Percentiles rank a stretch among this genome's conserved stretches.
These are phyloP conservation scores for Lophura nycthemera DNA, from an alignment of 2,113 vertebrate genomes.

Conservation along the genomic window DNA sequence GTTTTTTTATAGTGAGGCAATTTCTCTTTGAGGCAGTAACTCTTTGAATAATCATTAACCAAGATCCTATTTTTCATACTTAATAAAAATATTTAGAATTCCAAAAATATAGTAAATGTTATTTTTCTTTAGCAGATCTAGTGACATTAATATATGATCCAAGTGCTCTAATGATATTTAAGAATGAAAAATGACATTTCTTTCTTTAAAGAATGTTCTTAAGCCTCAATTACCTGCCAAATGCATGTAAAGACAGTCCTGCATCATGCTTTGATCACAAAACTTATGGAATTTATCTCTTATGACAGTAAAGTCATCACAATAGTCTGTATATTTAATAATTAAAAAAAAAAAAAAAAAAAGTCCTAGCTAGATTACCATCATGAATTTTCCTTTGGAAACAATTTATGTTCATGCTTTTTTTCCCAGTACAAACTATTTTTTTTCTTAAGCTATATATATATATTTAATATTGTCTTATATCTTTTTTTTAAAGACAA, in stretches of 20 bases:
- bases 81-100: neutral
- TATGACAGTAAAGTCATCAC: slow-evolving; percentile 58
- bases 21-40: neutral
- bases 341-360: slow-evolving; percentile 13
- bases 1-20: neutral
- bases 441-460: neutral
- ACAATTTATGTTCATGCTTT: neutral
- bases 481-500: neutral
- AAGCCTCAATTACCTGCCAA: slow-evolving; percentile 11
- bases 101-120: neutral
- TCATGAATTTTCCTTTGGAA: neutral
- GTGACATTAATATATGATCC: slow-evolving; percentile 8
- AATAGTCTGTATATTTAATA: slow-evolving; percentile 4
- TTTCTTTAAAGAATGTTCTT: slow-evolving; percentile 13
- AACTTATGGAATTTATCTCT: slow-evolving; percentile 19
- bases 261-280: slow-evolving; percentile 56
- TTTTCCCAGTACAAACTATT: neutral
- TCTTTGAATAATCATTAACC: neutral
- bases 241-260: neutral
- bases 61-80: neutral
- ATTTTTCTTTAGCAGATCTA: neutral
- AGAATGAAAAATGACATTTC: slow-evolving; percentile 32
- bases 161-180: neutral
- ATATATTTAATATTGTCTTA: neutral
- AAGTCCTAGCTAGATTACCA: neutral